Base-by-base conservation (phyloP, 1,140 invertebrate genomes). In the Cephus cinctus region DNA sequence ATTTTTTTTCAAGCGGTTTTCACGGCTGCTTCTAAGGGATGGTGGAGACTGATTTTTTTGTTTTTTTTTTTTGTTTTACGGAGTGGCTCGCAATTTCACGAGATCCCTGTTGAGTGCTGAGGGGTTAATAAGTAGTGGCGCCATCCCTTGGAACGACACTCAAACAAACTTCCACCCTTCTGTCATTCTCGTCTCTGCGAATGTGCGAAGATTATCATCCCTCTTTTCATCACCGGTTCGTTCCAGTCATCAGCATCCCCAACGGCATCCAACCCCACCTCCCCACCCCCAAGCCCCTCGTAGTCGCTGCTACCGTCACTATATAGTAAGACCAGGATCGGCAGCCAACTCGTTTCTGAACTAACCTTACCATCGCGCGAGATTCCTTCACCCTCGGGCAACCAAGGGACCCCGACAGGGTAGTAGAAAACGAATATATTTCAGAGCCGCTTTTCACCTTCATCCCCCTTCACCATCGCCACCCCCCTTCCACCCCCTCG, bases 391-490 rank as follows among this genome's bases (percentile, higher is more conserved):
- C n/a, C n/a, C n/a, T n/a, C n/a, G n/a, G n/a, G n/a, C n/a, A n/a
- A n/a, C n/a, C n/a, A n/a, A n/a, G n/a, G n/a, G n/a, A n/a, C n/a
- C n/a, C n/a, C n/a, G n/a, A n/a, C n/a, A n/a, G n/a, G 27, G 27
- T 9, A 30, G 27, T 9, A 30, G 11, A 12, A 30, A 9, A 12
- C 9, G 27, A 27, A 30, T 30, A 30, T 30, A 30, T 30, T 30
- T 30, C 27, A 30, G 9, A 30, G 27, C 27, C 27, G 12, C 27
- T 12, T 12, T 12, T 12, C 9, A 9, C 27, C 27, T 12, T 27
- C n/a, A n/a, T 12, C 2, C 27, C 27, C 27, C 27, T 38, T 38
- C 50, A 36, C 43, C 36, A 23, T 34, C 31, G n/a, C 31, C 9
- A 22, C 32, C 35, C 14, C 27, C 21, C 41, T 38, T 27, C 23